A percentile compares a stretch with the other conserved stretches of the same genome.
These are phyloP conservation scores for Rhincodon typus DNA, from an alignment of 2,797 vertebrate genomes.

Conservation along the genomic window DNA sequence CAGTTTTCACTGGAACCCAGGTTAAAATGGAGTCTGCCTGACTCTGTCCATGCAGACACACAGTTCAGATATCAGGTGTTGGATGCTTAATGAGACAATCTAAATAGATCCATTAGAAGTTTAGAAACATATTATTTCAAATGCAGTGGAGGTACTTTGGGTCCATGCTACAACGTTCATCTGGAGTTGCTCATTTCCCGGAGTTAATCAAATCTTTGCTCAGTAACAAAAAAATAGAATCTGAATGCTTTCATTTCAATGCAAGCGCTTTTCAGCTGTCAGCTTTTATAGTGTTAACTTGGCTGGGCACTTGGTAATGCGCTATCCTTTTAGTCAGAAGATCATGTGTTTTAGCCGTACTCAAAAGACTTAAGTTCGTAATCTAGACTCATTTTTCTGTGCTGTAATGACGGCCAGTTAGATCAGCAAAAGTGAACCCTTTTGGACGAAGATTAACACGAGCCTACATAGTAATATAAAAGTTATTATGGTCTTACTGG, in stretches of 20 bases:
- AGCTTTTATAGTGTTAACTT: not conserved
- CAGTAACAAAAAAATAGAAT: not conserved
- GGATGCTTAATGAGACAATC: not conserved
- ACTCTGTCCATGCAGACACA: not conserved
- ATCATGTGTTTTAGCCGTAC: not conserved
- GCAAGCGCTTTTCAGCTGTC: not conserved
- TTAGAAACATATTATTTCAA: not conserved
- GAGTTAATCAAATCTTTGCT: not conserved
- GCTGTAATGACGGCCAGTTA: not conserved
- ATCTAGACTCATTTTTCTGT: not conserved
- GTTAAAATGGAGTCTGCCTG: not conserved
- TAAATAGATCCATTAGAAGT: not conserved
- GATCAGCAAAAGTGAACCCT: not conserved
- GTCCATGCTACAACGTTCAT: not conserved
- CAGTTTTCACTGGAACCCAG: not conserved
- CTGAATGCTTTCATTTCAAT: not conserved
- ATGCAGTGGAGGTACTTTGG: no score
- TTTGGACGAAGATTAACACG: not conserved
- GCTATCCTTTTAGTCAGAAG: not conserved
- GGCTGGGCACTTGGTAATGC: not conserved
- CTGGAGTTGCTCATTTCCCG: not conserved
- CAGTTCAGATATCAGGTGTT: not conserved
- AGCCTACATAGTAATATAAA: not conserved
- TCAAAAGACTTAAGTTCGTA: not conserved
- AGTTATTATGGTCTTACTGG: not conserved